These are phyloP conservation scores for Lordiphosa andalusiaca DNA, from an alignment of 2,888 invertebrate species.

Conservation along the genomic window DNA sequence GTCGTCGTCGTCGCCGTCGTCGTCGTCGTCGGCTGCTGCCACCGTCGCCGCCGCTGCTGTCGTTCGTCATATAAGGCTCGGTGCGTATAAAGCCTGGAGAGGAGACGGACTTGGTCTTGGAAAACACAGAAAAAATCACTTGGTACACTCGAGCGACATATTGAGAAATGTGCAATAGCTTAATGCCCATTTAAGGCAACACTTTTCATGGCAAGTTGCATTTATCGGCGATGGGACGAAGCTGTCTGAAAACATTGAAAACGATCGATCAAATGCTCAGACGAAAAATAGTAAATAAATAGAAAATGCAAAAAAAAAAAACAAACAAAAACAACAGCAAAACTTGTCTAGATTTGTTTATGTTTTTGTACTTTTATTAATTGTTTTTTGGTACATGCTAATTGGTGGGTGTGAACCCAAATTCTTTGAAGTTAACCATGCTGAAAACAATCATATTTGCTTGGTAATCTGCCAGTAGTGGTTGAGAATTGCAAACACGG, in stretches of 20 bases:
- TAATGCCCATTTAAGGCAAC: constrained; percentile 78
- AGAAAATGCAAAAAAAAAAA: constrained; percentile 18
- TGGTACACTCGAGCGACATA: constrained; percentile 77
- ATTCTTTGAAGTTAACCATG: no score
- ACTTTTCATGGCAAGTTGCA: constrained; percentile 80
- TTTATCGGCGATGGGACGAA: constrained; percentile 75
- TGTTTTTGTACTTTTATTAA: background rate
- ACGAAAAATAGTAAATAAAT: constrained; percentile 1
- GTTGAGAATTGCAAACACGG: no score
- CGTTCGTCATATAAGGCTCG: constrained; percentile 66
- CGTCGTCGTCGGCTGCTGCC: constrained; percentile 14
- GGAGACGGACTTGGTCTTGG: constrained; percentile 11
- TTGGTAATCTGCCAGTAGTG: no score
- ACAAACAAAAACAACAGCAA: no score
- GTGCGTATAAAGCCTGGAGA: constrained; percentile 70
- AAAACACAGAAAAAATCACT: constrained; percentile 61
- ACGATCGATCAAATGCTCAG: constrained; percentile 42
- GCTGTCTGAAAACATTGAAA: constrained; percentile 57
- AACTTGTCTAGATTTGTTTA: background rate
- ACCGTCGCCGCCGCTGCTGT: constrained; percentile 45
- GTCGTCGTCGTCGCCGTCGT: constrained; percentile 24
- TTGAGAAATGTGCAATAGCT: constrained; percentile 80
- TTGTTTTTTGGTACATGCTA: constrained; percentile 1
- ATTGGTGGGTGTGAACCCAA: background rate
- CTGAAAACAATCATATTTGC: no score